These are phyloP conservation scores for Girardia tigrina DNA, from an alignment of 2,888 invertebrate genomes.

Conservation along the genomic window DNA sequence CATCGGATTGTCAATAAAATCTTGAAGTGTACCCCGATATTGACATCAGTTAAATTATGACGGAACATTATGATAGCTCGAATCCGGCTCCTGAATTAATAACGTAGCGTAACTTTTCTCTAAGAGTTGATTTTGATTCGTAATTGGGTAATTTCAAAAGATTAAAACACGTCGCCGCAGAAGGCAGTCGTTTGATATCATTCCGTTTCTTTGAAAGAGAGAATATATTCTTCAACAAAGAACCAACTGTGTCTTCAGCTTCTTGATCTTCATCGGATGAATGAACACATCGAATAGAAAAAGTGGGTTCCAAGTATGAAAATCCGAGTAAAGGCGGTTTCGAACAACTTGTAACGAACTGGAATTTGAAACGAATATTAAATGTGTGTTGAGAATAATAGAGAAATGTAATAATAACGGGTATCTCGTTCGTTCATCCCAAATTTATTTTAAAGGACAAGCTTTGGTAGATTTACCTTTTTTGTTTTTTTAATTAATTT, in stretches of 20 bases:
- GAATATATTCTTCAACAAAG: constrained; percentile 90
- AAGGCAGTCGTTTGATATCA: constrained; percentile 64
- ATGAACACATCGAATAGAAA: constrained; percentile 95
- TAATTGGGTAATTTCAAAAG: constrained; percentile 88
- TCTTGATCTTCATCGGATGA: constrained; percentile 73
- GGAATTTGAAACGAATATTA: constrained; percentile 36
- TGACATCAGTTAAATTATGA: too few species aligned
- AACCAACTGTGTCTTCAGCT: constrained; percentile 61
- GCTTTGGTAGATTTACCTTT: too few species aligned
- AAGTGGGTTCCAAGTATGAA: constrained; percentile 85
- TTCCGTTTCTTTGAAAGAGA: not conserved
- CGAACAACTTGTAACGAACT: constrained; percentile 65
- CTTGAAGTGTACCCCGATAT: too few species aligned
- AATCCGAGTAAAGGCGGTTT: constrained; percentile 90
- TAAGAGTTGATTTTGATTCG: constrained; percentile 78
- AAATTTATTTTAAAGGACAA: too few species aligned
- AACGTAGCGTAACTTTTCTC: constrained; percentile 89
- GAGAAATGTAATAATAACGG: too few species aligned
- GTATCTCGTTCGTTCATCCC: too few species aligned
- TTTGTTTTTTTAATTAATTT: too few species aligned
- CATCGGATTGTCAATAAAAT: too few species aligned
- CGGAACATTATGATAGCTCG: constrained; percentile 80
- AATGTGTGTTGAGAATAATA: too few species aligned
- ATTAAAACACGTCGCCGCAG: constrained; percentile 97
- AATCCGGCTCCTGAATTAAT: constrained; percentile 95